Evolutionary conservation across 1,140 invertebrate genomes (phyloP).

Genomic region (Hycleus cichorii): DNA sequence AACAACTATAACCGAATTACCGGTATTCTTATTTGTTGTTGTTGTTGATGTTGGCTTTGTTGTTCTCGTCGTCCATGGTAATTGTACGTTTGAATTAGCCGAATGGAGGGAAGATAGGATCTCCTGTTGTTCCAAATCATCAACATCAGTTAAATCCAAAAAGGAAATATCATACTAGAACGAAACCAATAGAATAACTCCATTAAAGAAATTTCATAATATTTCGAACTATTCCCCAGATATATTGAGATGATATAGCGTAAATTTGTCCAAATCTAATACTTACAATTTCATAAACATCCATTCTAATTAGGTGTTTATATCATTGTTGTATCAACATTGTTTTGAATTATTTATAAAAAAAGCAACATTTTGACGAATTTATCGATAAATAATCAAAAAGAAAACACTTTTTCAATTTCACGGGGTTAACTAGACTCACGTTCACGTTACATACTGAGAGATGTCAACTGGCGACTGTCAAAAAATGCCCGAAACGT

Average conservation of each 20-base stretch:
- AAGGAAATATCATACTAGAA: slow-evolving; percentile 28
- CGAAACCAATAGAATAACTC: not conserved
- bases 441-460: slow-evolving; percentile 22
- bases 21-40: not conserved
- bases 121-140: slow-evolving; percentile 30
- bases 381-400: not conserved
- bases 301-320: slow-evolving; percentile 10
- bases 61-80: slow-evolving; percentile 31
- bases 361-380: slow-evolving; percentile 16
- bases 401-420: slow-evolving; percentile 8
- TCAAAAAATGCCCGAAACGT: too few species aligned
- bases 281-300: slow-evolving; percentile 20
- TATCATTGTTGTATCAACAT: slow-evolving; percentile 12
- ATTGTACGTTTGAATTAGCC: slow-evolving; percentile 22
- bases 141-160: slow-evolving; percentile 35
- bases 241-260: not conserved
- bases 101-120: slow-evolving; percentile 28
- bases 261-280: not conserved
- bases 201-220: not conserved
- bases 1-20: not conserved
- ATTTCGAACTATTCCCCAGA: not conserved
- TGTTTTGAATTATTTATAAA: slow-evolving; percentile 9
- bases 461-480: not conserved
- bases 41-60: not conserved
- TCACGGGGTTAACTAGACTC: slow-evolving; percentile 21